Evolutionary conservation across 2,888 invertebrate species (phyloP), one percentile per base, ranked within the genome.

Genomic region (Oeneis ivallda): DNA sequence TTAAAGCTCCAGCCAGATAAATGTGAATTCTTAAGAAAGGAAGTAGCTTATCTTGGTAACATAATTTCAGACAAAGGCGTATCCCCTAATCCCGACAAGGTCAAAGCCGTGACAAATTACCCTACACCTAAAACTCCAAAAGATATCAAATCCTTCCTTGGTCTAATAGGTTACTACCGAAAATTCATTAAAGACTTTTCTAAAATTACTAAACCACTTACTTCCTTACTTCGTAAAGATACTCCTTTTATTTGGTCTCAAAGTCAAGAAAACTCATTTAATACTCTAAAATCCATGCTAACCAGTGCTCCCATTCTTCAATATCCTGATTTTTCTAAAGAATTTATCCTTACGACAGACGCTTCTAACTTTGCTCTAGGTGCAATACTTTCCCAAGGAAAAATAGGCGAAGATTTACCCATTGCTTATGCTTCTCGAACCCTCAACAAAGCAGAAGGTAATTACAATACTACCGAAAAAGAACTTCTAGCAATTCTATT

Each of bases 31-130:
- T n/a, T n/a, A n/a, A n/a, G n/a, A n/a, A n/a, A n/a, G n/a, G n/a
- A 82, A 75, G 79, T 85, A 9, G 74, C 75, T 1, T 86, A 79
- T 64, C 63, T 86, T 32, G 84, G 85, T 1, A 83, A 74, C 47
- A 49, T 72, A 5, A 73, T 74, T 9, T 65, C 63, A n/a, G 68
- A 71, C 17, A 17, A 72, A 8, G 73, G 74, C 5, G 66, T 75
- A 0, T 71, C 70, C 58, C 74, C 75, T 1, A 47, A 86, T 82
- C 68, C 68, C 76, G 67, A 69, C 2, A 72, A 73, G 43, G 19
- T 62, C 13, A 67, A 68, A 43, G 66, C 67, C 9, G 66, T 70
- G 9, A 11, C 32, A 13, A 13, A 63, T 10, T 67, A 66, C 71
- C 74, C 76, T 17, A 50, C 54, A 7, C 78, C 79, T 3, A 70